phyloP scores from a whole-genome alignment of 2,797 vertebrate genomes.

The Myiotriccus ornatus region DNA sequence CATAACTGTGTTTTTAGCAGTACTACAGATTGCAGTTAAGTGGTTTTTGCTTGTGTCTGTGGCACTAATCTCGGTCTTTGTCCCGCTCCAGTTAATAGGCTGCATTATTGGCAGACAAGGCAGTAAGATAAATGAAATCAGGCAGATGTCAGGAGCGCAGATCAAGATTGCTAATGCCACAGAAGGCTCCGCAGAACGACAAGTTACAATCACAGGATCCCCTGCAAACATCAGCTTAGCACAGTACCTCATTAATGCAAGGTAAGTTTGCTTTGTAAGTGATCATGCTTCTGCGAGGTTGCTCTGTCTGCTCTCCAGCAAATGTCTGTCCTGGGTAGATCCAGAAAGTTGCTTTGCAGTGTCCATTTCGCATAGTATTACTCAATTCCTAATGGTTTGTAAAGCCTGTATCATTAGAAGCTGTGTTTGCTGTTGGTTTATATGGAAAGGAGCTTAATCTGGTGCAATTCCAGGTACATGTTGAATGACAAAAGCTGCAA shows the following conservation, averaged over 20 bases:
- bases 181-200: constrained; percentile 91
- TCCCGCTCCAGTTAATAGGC: constrained; percentile 87
- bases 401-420: not conserved
- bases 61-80: constrained; percentile 67
- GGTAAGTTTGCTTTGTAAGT: constrained; percentile 81
- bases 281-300: constrained; percentile 9
- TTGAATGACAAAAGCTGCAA: not conserved
- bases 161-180: constrained; percentile 95
- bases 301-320: constrained; percentile 34
- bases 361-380: constrained; percentile 3
- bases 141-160: constrained; percentile 95
- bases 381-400: not conserved
- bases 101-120: constrained; percentile 98
- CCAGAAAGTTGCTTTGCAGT: constrained; percentile 38
- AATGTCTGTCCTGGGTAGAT: constrained; percentile 37
- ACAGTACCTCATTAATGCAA: constrained; percentile 96
- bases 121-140: constrained; percentile 97
- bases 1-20: not conserved
- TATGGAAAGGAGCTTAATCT: not conserved
- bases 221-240: constrained; percentile 93
- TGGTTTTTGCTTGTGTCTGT: constrained; percentile 50
- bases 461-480: not conserved
- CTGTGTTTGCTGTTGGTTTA: not conserved
- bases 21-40: constrained; percentile 4
- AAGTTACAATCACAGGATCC: constrained; percentile 92